Evolutionary conservation across 1,140 invertebrate species (phyloP).

Genomic region (Augochlora pura): DNA sequence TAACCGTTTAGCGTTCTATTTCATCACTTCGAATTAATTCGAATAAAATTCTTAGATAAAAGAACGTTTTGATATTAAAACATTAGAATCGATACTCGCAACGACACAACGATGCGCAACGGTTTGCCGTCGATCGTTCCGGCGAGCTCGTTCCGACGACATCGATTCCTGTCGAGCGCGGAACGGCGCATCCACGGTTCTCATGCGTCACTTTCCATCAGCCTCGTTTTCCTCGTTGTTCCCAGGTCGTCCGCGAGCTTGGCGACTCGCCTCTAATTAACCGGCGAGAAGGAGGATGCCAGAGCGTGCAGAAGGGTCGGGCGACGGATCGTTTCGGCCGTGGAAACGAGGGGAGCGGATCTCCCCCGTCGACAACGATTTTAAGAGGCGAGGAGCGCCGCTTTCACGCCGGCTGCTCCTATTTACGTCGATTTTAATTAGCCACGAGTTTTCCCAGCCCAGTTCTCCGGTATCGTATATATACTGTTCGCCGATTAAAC

Average conservation of each 20-base stretch:
- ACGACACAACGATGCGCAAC: too few species aligned
- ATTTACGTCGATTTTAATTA: constrained; percentile 70
- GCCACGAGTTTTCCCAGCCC: constrained; percentile 58
- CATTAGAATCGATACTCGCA: too few species aligned
- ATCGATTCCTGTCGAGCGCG: not conserved
- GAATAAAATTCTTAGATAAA: too few species aligned
- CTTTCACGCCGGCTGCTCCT: constrained; percentile 51
- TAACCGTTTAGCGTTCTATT: too few species aligned
- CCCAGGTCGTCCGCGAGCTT: constrained; percentile 57
- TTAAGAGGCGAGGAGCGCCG: constrained; percentile 13
- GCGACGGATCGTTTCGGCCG: constrained; percentile 43
- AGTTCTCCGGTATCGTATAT: not conserved
- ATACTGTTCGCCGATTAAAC: not conserved
- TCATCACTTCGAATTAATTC: too few species aligned
- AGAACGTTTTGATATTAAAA: too few species aligned
- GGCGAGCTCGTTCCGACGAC: too few species aligned
- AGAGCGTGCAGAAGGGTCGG: too few species aligned
- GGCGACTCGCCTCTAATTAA: constrained; percentile 58
- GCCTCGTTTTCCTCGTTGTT: constrained; percentile 63
- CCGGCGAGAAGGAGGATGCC: constrained; percentile 26
- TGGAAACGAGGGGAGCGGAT: constrained; percentile 67
- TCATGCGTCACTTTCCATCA: constrained; percentile 67
- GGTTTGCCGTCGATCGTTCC: too few species aligned
- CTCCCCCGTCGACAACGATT: constrained; percentile 25
- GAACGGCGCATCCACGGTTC: constrained; percentile 45